These are phyloP conservation scores for Heliconius eleuchia DNA, from an alignment of 1,140 invertebrate species.

Conservation along the genomic window DNA sequence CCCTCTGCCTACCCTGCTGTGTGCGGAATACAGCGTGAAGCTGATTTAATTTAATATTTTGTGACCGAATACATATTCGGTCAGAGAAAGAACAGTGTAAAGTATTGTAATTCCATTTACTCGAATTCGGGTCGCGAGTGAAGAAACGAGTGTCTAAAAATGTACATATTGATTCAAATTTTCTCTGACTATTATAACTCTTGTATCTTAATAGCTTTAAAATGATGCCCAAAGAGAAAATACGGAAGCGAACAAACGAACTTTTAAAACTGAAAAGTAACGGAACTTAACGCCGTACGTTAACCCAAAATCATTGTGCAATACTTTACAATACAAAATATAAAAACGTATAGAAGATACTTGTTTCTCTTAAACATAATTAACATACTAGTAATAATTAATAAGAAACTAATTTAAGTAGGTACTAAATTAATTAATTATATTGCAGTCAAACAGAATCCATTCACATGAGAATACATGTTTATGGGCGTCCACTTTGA, in stretches of 20 bases:
- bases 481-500: conserved; percentile 55
- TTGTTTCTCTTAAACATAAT: background rate
- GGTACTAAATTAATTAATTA: conserved; percentile 51
- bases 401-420: conserved; percentile 30
- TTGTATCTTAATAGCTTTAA: too few relatives aligned
- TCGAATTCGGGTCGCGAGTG: too few relatives aligned
- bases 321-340: background rate
- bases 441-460: conserved; percentile 32
- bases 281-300: background rate
- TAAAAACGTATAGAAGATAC: background rate
- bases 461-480: conserved; percentile 49
- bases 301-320: background rate
- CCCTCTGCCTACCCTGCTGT: too few relatives aligned
- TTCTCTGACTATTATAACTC: too few relatives aligned
- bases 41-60: too few relatives aligned
- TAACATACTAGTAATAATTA: conserved; percentile 1
- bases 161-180: too few relatives aligned
- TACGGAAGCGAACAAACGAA: background rate
- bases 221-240: background rate
- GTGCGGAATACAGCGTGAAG: too few relatives aligned
- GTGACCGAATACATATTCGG: too few relatives aligned
- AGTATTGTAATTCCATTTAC: too few relatives aligned
- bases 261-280: background rate
- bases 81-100: too few relatives aligned
- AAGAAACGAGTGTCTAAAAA: too few relatives aligned